phyloP scores from a whole-genome alignment of 2,113 vertebrate species.

The Campylomormyrus numenius region DNA sequence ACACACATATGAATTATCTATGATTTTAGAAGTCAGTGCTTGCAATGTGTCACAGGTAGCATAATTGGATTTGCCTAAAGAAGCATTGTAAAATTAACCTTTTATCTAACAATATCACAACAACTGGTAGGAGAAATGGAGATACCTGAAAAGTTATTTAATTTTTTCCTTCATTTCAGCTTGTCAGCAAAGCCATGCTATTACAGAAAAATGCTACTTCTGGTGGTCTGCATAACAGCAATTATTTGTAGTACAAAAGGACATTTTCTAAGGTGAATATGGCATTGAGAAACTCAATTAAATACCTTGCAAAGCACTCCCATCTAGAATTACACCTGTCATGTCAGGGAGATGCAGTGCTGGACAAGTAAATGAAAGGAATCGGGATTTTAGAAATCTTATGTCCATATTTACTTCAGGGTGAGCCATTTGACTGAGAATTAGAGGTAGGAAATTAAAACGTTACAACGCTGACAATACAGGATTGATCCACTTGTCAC shows the following conservation, averaged over 20 bases:
- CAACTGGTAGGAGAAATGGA: background rate
- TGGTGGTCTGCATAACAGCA: conserved; percentile 8
- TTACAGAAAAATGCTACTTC: conserved; percentile 1
- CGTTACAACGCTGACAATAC: background rate
- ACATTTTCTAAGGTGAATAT: conserved; percentile 15
- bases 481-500: background rate
- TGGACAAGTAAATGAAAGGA: conserved; percentile 8
- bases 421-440: background rate
- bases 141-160: background rate
- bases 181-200: background rate
- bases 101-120: background rate
- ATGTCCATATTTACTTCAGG: background rate
- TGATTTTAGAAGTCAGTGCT: background rate
- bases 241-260: conserved; percentile 12
- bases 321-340: conserved; percentile 9
- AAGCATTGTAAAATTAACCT: background rate
- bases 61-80: background rate
- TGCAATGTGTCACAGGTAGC: background rate
- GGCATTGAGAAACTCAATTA: conserved; percentile 5
- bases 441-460: background rate
- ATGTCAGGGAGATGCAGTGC: background rate
- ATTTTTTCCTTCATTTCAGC: background rate
- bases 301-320: conserved; percentile 12
- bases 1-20: background rate
- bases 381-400: background rate